These are phyloP conservation scores for Leptodactylus fuscus DNA, from an alignment of 2,113 vertebrate genomes.

Conservation along the genomic window DNA sequence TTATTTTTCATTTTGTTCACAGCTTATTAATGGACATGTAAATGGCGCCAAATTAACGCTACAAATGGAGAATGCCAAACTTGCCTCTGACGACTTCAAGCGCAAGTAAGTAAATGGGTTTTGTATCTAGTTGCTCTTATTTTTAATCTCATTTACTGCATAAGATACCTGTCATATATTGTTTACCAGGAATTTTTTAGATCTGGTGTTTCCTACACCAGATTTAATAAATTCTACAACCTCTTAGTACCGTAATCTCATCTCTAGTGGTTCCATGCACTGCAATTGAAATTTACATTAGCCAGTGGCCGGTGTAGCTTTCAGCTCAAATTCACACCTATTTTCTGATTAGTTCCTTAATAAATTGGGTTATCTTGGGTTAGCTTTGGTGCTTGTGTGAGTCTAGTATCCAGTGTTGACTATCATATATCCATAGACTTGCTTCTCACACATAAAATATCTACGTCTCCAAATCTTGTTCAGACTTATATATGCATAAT, in stretches of 20 bases:
- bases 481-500: background rate
- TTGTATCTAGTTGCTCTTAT: background rate
- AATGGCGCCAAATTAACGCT: conserved; percentile 75
- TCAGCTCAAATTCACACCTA: too few relatives aligned
- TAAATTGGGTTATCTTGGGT: background rate
- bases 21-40: conserved; percentile 76
- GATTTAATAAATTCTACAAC: too few relatives aligned
- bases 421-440: background rate
- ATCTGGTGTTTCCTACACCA: too few relatives aligned
- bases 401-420: background rate
- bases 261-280: too few relatives aligned
- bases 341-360: too few relatives aligned
- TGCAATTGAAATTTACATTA: too few relatives aligned
- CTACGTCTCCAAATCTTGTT: background rate
- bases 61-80: conserved; percentile 79
- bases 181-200: too few relatives aligned
- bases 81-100: conserved; percentile 80
- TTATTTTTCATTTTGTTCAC: conserved; percentile 50
- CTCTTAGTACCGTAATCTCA: too few relatives aligned
- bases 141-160: background rate
- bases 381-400: too few relatives aligned
- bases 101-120: conserved; percentile 74
- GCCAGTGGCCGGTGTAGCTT: too few relatives aligned
- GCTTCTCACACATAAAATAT: background rate
- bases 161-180: background rate